Conservation (phyloP, 2,888 invertebrate species). For the Tyria jacobaeae region DNA sequence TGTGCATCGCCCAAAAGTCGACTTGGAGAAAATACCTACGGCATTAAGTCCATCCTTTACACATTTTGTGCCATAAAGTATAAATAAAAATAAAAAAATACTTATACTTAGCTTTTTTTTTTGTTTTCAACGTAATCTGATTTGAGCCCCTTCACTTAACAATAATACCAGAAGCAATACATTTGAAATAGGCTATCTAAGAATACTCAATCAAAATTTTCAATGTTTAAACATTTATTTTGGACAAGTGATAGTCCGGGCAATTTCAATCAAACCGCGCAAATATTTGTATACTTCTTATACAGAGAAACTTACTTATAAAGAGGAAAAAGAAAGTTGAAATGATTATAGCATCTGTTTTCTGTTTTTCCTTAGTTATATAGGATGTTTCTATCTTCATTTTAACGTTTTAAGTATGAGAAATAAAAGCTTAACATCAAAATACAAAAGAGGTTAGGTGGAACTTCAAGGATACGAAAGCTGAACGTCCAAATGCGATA, state of each 20-base stretch:
- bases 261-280: background rate
- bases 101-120: too few species aligned
- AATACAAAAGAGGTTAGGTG: background rate
- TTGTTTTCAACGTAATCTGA: too few species aligned
- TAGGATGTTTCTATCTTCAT: background rate
- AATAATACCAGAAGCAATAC: background rate
- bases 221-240: background rate
- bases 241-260: background rate
- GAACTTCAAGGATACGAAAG: background rate
- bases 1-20: too few species aligned
- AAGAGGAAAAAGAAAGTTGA: background rate
- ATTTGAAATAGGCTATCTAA: background rate
- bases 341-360: background rate
- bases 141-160: background rate
- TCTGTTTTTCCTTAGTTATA: background rate
- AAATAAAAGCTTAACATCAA: background rate
- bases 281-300: constrained; percentile 4
- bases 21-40: too few species aligned
- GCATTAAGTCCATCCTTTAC: too few species aligned
- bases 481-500: constrained; percentile 3
- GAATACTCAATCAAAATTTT: background rate
- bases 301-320: background rate
- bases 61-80: too few species aligned
- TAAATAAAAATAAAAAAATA: too few species aligned
- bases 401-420: background rate